These are phyloP conservation scores for Rhyacichthys aspro DNA, from an alignment of 2,797 vertebrate genomes.

Conservation along the genomic window DNA sequence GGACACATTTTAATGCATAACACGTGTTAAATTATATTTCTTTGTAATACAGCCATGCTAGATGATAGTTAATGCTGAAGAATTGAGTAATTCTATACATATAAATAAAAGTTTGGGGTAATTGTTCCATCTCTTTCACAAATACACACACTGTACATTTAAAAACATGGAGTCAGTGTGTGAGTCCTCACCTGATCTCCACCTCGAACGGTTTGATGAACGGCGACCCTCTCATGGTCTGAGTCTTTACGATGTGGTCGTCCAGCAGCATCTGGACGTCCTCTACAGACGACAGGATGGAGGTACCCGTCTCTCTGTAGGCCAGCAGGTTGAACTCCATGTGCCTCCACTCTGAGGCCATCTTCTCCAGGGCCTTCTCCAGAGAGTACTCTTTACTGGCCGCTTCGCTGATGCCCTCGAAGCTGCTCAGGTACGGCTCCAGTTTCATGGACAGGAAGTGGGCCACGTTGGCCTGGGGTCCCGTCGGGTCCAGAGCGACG, in stretches of 20 bases:
- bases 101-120: too few relatives aligned
- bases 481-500: constrained; percentile 72
- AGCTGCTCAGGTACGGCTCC: constrained; percentile 78
- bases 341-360: constrained; percentile 81
- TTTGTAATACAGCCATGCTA: too few relatives aligned
- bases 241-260: constrained; percentile 90
- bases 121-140: too few relatives aligned
- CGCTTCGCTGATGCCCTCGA: constrained; percentile 85
- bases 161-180: too few relatives aligned
- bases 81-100: too few relatives aligned
- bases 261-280: constrained; percentile 89
- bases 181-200: constrained; percentile 82
- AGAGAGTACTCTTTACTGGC: constrained; percentile 88
- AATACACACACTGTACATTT: too few relatives aligned
- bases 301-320: constrained; percentile 86
- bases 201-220: constrained; percentile 88
- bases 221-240: constrained; percentile 88
- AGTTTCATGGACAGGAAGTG: constrained; percentile 83
- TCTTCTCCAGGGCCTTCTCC: constrained; percentile 88
- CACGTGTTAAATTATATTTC: too few relatives aligned
- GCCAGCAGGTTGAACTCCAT: constrained; percentile 83
- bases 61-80: too few relatives aligned
- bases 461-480: constrained; percentile 73
- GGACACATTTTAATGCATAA: too few relatives aligned
- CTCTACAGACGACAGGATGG: constrained; percentile 85